Evolutionary conservation across 1,140 invertebrate genomes (phyloP).

Genomic region (Drosophila pandora): DNA sequence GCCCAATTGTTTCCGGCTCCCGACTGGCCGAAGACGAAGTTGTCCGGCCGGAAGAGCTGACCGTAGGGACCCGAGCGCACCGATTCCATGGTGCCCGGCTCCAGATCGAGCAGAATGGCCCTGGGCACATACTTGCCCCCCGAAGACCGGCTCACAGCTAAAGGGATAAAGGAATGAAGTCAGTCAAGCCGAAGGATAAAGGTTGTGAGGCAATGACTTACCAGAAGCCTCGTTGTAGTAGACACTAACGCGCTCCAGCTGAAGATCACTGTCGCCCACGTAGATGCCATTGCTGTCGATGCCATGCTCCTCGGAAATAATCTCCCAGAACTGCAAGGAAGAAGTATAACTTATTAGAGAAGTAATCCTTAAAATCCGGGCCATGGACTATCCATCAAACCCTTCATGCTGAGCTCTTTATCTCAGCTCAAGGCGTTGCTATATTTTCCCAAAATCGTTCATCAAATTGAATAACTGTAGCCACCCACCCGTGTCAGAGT

Average conservation of each 20-base stretch:
- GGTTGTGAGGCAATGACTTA: slow-evolving; percentile 54
- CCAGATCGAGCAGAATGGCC: slow-evolving; percentile 90
- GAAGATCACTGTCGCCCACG: slow-evolving; percentile 92
- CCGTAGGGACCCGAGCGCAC: slow-evolving; percentile 89
- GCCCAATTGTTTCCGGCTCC: slow-evolving; percentile 84
- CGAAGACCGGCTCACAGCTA: slow-evolving; percentile 80
- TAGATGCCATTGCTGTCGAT: slow-evolving; percentile 94
- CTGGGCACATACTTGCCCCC: slow-evolving; percentile 91
- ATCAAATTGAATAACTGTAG: slow-evolving; percentile 71
- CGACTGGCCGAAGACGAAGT: slow-evolving; percentile 89
- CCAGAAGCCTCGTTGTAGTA: slow-evolving; percentile 96
- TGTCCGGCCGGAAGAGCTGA: slow-evolving; percentile 90
- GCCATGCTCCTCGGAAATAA: slow-evolving; percentile 96
- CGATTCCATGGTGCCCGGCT: slow-evolving; percentile 91
- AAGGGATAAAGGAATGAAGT: not conserved
- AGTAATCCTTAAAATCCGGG: not conserved
- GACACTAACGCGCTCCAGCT: slow-evolving; percentile 94
- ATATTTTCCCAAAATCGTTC: slow-evolving; percentile 40
- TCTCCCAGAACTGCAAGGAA: slow-evolving; percentile 94
- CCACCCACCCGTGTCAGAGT: slow-evolving; percentile 62
- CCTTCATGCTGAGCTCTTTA: slow-evolving; percentile 11
- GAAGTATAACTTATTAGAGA: slow-evolving; percentile 1
- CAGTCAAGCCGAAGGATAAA: not conserved
- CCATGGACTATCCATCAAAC: not conserved
- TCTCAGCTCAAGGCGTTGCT: slow-evolving; percentile 7